Evolutionary conservation across 2,888 invertebrate species (phyloP), one percentile per base, ranked within the genome.

Genomic region (Cheilosia urbana): DNA sequence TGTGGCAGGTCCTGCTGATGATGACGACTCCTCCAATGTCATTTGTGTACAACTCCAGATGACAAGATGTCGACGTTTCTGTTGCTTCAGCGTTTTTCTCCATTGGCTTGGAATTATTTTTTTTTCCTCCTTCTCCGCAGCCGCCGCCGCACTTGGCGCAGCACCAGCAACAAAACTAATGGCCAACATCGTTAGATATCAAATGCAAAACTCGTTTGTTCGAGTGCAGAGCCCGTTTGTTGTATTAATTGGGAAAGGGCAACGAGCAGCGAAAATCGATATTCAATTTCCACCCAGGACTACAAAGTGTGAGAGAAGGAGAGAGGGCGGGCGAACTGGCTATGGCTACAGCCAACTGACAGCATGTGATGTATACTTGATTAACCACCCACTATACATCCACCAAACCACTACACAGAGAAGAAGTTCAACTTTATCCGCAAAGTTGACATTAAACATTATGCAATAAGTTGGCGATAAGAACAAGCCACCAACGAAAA

Each of bases 111-210:
- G 55, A 30, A 55, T 72, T 65, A 47, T 51, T 63, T 76, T 65
- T 60, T 27, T 51, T 2, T 24, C n/a, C n/a, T 34, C 9, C 21
- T 11, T 7, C 9, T 27, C 2, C 9, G 37, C 30, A 19, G 27
- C 42, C 11, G 9, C 42, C 17, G 17, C 45, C 30, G 37, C 60
- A 66, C 62, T 73, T 75, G 62, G 53, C 17, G 34, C 11, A 34
- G 34, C 34, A 66, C 24, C 19, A 69, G 30, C 78, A 78, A 78
- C 83, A 73, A 69, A 78, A 73, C 83, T 83, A 83, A 83, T 83
- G 78, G 78, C 73, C 69, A 78, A 84, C 79, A 79, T 84, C 84
- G 84, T 84, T 84, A 84, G 84, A 80, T 84, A 84, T 80, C 84
- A 71, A 80, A 79, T 84, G 84, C 80, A 84, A 84, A 80, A 79